Evolutionary conservation across 2,113 vertebrate species (phyloP).

Genomic region (Plestiodon gilberti): DNA sequence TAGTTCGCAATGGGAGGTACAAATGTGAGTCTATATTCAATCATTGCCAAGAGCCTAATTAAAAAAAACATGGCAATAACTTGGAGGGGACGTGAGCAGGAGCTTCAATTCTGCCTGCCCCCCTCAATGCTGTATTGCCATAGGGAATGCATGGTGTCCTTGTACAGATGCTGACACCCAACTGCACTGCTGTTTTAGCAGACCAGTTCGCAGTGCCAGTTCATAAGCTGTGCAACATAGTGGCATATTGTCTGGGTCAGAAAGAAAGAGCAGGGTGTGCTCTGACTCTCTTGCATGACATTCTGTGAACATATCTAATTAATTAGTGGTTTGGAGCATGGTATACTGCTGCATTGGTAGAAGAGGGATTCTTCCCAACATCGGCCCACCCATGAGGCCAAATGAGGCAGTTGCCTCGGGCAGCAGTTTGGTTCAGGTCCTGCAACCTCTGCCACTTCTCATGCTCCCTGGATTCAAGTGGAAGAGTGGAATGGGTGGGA

Average conservation of each 20-base stretch:
- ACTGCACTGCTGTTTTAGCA: not conserved
- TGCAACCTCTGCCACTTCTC: no score
- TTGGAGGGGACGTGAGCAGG: not conserved
- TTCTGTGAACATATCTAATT: not conserved
- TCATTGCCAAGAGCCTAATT: not conserved
- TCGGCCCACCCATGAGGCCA: no score
- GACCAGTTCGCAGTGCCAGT: not conserved
- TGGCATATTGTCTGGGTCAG: not conserved
- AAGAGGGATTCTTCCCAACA: not conserved
- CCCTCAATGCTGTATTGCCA: not conserved
- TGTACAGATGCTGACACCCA: not conserved
- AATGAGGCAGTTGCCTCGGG: no score
- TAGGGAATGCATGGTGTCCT: not conserved
- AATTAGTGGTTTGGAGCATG: not conserved
- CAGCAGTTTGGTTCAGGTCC: no score
- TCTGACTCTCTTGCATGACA: not conserved
- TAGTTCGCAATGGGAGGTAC: not conserved
- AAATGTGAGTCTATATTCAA: not conserved
- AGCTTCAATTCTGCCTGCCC: not conserved
- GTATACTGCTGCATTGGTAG: not conserved
- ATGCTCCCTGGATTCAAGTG: no score
- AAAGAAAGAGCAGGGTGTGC: not conserved
- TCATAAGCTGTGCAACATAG: not conserved
- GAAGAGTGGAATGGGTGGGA: no score
- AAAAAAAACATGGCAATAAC: not conserved